Evolutionary conservation across 2,797 vertebrate species (phyloP).

Genomic region (Kryptolebias ocellatus): DNA sequence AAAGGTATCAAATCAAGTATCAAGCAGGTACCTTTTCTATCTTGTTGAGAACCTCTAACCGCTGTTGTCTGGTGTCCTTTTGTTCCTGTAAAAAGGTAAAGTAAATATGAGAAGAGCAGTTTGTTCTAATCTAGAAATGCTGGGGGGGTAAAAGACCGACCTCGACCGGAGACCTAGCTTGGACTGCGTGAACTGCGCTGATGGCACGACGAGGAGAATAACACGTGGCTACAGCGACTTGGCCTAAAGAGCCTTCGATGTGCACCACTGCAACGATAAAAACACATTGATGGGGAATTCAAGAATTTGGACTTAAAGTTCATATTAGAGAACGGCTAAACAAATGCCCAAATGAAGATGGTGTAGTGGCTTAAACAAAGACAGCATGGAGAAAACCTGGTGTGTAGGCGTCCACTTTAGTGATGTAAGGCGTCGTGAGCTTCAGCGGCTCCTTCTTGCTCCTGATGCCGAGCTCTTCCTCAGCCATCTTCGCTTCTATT

Average conservation of each 20-base stretch:
- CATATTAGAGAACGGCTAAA: too few species aligned
- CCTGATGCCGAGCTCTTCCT: slow-evolving; percentile 87
- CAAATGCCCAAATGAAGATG: too few species aligned
- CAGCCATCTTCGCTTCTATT: slow-evolving; percentile 86
- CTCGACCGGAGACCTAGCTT: slow-evolving; percentile 65
- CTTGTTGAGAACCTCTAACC: slow-evolving; percentile 84
- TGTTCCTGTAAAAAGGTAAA: slow-evolving; percentile 65
- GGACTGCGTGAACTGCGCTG: slow-evolving; percentile 85
- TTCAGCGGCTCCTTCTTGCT: slow-evolving; percentile 87
- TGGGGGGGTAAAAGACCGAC: slow-evolving; percentile 37
- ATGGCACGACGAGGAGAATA: slow-evolving; percentile 95
- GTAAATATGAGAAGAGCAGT: not conserved
- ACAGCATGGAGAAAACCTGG: slow-evolving; percentile 79
- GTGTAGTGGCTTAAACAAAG: not conserved
- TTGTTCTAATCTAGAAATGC: too few species aligned
- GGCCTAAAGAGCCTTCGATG: slow-evolving; percentile 93
- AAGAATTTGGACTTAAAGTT: too few species aligned
- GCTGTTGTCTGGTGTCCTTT: slow-evolving; percentile 85
- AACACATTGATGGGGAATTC: not conserved
- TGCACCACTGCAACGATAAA: slow-evolving; percentile 86
- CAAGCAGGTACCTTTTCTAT: slow-evolving; percentile 87
- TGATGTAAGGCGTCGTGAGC: slow-evolving; percentile 92
- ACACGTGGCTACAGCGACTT: slow-evolving; percentile 95
- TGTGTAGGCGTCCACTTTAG: slow-evolving; percentile 87
- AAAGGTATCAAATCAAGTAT: not conserved